Base-by-base conservation (phyloP, 2,113 vertebrate species). In the Ondatra zibethicus region DNA sequence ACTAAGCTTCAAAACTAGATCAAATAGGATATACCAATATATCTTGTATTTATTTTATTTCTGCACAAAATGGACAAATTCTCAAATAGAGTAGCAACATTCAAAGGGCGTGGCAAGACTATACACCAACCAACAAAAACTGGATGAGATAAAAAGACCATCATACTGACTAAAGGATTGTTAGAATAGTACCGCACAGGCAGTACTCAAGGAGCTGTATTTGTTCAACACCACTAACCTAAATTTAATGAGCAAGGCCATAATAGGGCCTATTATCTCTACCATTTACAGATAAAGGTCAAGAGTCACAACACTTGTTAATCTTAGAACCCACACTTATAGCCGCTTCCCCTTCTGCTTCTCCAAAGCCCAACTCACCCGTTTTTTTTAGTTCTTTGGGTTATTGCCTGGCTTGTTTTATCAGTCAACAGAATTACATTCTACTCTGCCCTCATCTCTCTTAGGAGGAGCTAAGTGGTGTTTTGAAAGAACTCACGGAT, bases 401-500 rank as follows among this genome's bases (percentile, higher is more conserved):
- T 36, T 66, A 86, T 89, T 55, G 7, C 7, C 52, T 3, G 10
- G 45, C 68, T 87, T 91, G 42, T 84, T 95, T 94, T 82, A 96
- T 92, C 94, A 73, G 84, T 84, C 73, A 94, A 45, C 31, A 86
- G 90, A 97, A 95, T 85, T 92, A 76, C 12, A 94, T 82, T 97
- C 93, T 47, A 85, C 93, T 33, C 84, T 97, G 89, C 87, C 89
- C 61, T 96, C 65, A 52, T 97, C 89, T 92, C 70, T 93, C 93
- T 92, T 89, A n/a, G 96, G 94, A 96, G 58, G 92, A 97, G 81
- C 78, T 92, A 92, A 92, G 39, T 92, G 70, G 75, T 94, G 55
- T 95, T 92, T 87, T 77, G 75, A 81, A 94, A 92, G 91, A 96
- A 93, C 87, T 93, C 84, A 82, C 0, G 87, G 91, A 93, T 86